Base-by-base conservation (phyloP, 2,113 vertebrate species). In the Smithornis capensis region DNA sequence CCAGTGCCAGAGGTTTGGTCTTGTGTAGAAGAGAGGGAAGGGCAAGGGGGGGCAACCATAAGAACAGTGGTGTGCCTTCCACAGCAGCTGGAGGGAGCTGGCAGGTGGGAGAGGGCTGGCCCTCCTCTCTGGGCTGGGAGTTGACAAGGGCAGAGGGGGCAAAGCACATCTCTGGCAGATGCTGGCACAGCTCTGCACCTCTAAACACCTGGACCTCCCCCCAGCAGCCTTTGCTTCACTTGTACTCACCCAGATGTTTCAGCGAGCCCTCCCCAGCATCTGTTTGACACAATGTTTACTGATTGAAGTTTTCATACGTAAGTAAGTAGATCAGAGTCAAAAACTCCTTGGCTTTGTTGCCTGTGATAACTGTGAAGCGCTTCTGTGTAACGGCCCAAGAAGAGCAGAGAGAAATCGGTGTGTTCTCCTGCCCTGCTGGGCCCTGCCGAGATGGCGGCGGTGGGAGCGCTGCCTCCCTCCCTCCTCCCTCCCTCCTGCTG, bases 81-180 rank as follows among this genome's bases (percentile, higher is more conserved):
- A 3, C 63, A n/a, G 71, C 33, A 38, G n/a, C 23, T 21, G 15
- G 21, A 28, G 78, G 15, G 21, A 28, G 78, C 31, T 11, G 0
- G 71, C 19, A 19, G 47, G 62, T 35, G 19, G 49, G 38, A 75
- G 33, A 11, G 22, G 53, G 44, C 33, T 9, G 7, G 53, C 35
- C 33, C 60, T 57, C 42, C 53, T 56, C 49, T n/a, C 33, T 0
- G 0, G 13, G 29, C 21, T 31, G 22, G 45, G 53, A 67, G 47
- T 60, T 82, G 35, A 55, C 0, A 2, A 52, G 44, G 24, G 4
- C 1, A 0, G 33, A 1, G 0, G 33, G 13, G 16, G 47, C 2
- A 1, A 33, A 49, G 24, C 9, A 0, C 0, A 1, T 37, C 33
- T 47, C 0, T 0, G 42, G 28, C 29, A 33, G 60, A 27, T 35